Evolutionary conservation across 2,113 vertebrate species (phyloP), one percentile per base, ranked within the genome.

Genomic region (Paratilapia polleni): DNA sequence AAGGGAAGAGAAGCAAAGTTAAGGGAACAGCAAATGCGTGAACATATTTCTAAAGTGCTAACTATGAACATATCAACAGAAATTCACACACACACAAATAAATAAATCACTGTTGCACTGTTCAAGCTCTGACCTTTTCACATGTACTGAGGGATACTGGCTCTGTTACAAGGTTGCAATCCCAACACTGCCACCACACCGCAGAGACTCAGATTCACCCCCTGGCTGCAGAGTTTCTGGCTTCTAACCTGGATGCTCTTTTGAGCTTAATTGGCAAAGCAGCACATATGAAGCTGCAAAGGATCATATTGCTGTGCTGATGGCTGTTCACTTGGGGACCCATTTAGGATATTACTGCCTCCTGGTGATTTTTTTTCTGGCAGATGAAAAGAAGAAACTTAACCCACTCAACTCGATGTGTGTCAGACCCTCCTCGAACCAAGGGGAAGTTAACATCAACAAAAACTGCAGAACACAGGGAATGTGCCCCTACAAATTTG

Each of bases 71-170:
- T 54, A 77, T 57, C 15, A 79, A 63, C 11, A 57, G 28, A 81
- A 58, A 84, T 61, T 52, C 19, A 79, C 7, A 20, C 8, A 57
- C 24, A 79, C 12, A 47, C 34, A 81, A 86, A 58, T 52, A 58
- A 43, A 41, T 26, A 61, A n/a, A 82, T 49, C 43, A 70, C 73
- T 80, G 68, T 68, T 78, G 58, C 17, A 19, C 28, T 75, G 59
- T 83, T 91, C 61, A 59, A 80, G 59, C 56, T 86, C 80, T 89
- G 82, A 88, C 85, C 85, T 85, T 11, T 83, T 84, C 70, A 34
- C 74, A 87, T 60, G 31, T 80, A 81, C 36, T n/a, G 19, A 91
- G 61, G 76, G 83, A 85, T 78, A 47, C 82, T 79, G 68, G 81
- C 60, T 85, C 56, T 47, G 41, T 80, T 89, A 80, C 52, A 89